phyloP scores from a whole-genome alignment of 37 sponge, comb jelly and placozoan species.

The Oopsacas minuta region DNA sequence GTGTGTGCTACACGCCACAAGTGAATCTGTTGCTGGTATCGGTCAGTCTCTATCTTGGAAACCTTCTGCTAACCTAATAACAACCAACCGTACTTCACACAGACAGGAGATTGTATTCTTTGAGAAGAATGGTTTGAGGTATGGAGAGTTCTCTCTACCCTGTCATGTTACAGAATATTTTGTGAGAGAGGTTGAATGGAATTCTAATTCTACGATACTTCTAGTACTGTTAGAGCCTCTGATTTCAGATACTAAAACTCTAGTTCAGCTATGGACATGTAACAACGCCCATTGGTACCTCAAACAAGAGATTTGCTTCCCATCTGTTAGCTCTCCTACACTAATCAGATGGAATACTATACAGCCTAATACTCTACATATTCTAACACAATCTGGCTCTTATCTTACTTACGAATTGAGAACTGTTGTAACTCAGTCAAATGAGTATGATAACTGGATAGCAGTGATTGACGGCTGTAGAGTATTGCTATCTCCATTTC shows the following conservation, averaged over 20 bases:
- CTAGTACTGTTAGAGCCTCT: conserved; percentile 44
- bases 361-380: conserved; percentile 37
- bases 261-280: conserved; percentile 72
- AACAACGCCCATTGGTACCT: conserved; percentile 90
- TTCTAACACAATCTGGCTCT: conserved; percentile 55
- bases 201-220: conserved; percentile 62
- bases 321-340: neutral
- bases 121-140: conserved; percentile 81
- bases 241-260: neutral
- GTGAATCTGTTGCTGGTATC: conserved; percentile 54
- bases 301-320: conserved; percentile 64
- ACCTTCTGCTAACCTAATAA: conserved; percentile 78
- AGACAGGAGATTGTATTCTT: conserved; percentile 79
- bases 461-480: conserved; percentile 71
- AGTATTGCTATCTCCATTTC: conserved; percentile 67
- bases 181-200: conserved; percentile 62
- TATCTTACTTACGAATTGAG: conserved; percentile 44
- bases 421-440: conserved; percentile 27
- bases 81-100: conserved; percentile 59
- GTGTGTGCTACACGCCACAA: conserved; percentile 65
- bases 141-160: conserved; percentile 83
- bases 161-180: conserved; percentile 14
- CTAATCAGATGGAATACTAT: conserved; percentile 61
- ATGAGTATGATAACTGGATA: conserved; percentile 31
- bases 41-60: conserved; percentile 72